Evolutionary conservation across 1,140 invertebrate genomes (phyloP), one percentile per base, ranked within the genome.

Genomic region (Bombus consobrinus): DNA sequence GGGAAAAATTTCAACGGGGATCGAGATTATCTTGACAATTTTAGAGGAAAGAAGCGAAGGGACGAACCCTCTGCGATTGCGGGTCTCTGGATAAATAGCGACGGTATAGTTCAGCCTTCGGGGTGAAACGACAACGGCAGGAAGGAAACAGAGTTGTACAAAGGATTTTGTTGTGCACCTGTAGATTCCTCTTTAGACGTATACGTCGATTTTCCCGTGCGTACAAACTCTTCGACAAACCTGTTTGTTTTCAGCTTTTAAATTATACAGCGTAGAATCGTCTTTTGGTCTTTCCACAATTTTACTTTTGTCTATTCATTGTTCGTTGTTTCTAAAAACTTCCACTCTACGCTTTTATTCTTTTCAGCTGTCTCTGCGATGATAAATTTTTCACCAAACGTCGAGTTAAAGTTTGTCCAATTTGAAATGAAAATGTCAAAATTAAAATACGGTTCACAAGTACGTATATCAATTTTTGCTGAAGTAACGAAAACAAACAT

Each of bases 1-100:
- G 39, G n/a, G 68, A 62, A 80, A 81, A 89, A 89, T 85, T 87
- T 87, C 73, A 74, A 73, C 81, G 62, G 59, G n/a, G 72, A 47
- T 89, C 47, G 74, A 79, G 85, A 85, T 90, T 89, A 89, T 89
- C 76, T 85, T 85, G 81, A 73, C 81, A 90, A 87, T 88, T 89
- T 74, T 57, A 53, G 43, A 53, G 32, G 41, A 74, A 22, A 77
- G 37, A 22, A 71, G 13, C 34, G 53, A 64, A 62, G 34, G n/a
- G 25, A 71, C 66, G 83, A 25, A 37, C 66, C 37, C 39, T 53
- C n/a, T 22, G 37, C 57, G 34, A 72, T 73, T 37, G 32, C 41
- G 66, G 9, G 59, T 34, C 2, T 25, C 47, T 28, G 66, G 43
- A 59, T 73, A 79, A 85, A 73, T 64, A 41, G 41, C 53, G 32